Evolutionary conservation across 2,797 vertebrate species (phyloP), one percentile per base, ranked within the genome.

Genomic region (Periophthalmus magnuspinnatus): DNA sequence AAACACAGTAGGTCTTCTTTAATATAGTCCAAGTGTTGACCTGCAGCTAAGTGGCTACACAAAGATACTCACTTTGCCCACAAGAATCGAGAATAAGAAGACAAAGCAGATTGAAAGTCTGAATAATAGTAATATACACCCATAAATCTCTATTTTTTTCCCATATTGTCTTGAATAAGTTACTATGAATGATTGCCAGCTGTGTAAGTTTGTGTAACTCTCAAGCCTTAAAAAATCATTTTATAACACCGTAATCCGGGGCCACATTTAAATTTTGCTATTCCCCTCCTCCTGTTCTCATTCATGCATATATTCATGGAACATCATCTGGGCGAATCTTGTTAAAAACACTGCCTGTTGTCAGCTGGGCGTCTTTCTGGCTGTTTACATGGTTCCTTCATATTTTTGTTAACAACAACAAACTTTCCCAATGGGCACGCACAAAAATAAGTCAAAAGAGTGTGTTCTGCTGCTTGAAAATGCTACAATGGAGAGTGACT

Each of bases 301-400:
- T 72, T 85, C 84, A 86, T 91, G 81, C 81, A 90, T 91, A 64
- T 78, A 90, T 90, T 90, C 85, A 91, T 87, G 70, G 68, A 41
- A 81, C 78, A 81, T 84, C 68, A 79, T 87, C 77, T 52, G 83
- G 58, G 74, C 62, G 79, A 80, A 86, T 86, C 83, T 82, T 78
- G 81, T 87, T 86, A 84, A 67, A 70, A 80, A 24, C 41, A 45
- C 81, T 61, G 52, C 77, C 14, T 78, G 74, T 77, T 83, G 79
- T 76, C 77, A 80, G 78, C 78, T 71, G 61, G 38, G 28, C 62
- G 54, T 58, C 72, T 74, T 63, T 74, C 65, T 72, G 7, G 0
- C 21, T 28, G 74, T 81, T 84, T 82, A 84, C 78, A 86, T 28
- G 77, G 61, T 64, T 57, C 5, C 52, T 61, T 86, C 69, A 59